Conservation (phyloP, 2,888 invertebrate species). For the Actias luna region DNA sequence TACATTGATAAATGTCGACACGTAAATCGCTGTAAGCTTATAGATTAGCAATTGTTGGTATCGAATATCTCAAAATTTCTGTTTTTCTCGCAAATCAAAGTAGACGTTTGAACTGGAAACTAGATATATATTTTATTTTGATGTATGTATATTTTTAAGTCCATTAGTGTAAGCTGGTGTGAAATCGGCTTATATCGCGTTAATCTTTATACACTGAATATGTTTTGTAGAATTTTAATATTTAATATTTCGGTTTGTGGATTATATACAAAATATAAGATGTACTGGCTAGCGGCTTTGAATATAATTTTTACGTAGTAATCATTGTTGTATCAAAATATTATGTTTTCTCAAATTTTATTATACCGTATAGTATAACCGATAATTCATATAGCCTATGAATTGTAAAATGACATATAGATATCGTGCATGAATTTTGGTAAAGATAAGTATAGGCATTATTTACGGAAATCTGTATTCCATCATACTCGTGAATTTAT, state of each 20-base stretch:
- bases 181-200: neutral
- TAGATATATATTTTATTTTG: neutral
- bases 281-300: too few species aligned
- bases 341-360: too few species aligned
- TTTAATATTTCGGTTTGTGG: neutral
- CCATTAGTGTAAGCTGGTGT: neutral
- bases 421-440: too few species aligned
- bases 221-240: neutral
- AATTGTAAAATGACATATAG: too few species aligned
- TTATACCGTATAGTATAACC: too few species aligned
- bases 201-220: neutral
- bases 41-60: conserved; percentile 24
- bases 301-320: too few species aligned
- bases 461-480: too few species aligned
- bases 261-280: neutral
- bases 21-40: conserved; percentile 23
- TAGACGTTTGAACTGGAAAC: conserved; percentile 12
- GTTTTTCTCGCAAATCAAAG: conserved; percentile 49
- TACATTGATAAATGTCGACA: too few species aligned
- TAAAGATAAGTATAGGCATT: too few species aligned
- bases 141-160: neutral
- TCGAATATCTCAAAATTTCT: conserved; percentile 34
- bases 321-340: too few species aligned
- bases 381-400: too few species aligned
- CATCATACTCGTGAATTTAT: too few species aligned